Base-by-base conservation (phyloP, 1,140 invertebrate genomes). In the Chrysomallon squamiferum region DNA sequence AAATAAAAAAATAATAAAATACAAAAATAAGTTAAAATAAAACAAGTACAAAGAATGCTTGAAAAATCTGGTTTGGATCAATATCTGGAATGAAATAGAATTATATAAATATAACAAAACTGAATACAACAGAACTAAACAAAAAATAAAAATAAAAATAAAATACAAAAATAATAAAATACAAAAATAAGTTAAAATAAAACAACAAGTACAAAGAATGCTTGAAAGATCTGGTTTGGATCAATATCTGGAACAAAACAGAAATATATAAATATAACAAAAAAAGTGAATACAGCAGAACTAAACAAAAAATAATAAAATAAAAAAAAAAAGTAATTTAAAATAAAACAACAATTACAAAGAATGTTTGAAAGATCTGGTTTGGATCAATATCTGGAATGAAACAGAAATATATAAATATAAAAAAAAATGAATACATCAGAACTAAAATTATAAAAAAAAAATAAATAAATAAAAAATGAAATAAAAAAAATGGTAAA, bases 331-430 rank as follows among this genome's bases (percentile, higher is more conserved):
- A 25, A 25, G 20, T 20, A 18, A 18, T 18, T 18, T 22, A 27
- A 30, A 3, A 30, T 9, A 25, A 25, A 25, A 20, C 18, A 52
- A 1, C 13, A 61, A 20, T 15, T 58, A 18, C 87, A 80, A 93
- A 94, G 87, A 93, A 93, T 5, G 90, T 87, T 82, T 93, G 91
- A 87, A 94, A 94, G 71, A 93, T 90, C 72, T 90, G 87, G 69
- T 90, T 91, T 1, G 92, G 90, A 83, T 93, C 92, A 69, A 93
- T 89, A 85, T 76, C 89, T 91, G 87, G 65, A 89, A 74, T 79
- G 43, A 77, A 76, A 71, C 75, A 59, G 73, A 57, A 27, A n/a
- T 50, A 7, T 30, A 33, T 32, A 29, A 7, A 11, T 64, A 11
- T 38, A 3, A 5, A 30, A 22, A 15, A 7, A 9, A n/a, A 4